A percentile compares a stretch with the other conserved stretches of the same genome.
These are phyloP conservation scores for Sebastes cheni DNA, from an alignment of 2,797 vertebrate genomes.

Conservation along the genomic window DNA sequence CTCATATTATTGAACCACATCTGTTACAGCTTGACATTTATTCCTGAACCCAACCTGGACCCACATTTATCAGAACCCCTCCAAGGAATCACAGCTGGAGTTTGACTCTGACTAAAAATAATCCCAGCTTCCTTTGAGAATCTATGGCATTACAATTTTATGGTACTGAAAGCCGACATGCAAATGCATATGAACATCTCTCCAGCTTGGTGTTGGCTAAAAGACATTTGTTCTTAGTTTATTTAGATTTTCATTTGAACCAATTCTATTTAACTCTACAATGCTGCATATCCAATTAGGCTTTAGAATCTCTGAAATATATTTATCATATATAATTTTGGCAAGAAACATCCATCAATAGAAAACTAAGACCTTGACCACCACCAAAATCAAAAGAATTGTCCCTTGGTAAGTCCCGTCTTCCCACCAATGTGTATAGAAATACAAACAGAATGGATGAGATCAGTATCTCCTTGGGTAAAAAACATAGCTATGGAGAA, in stretches of 20 bases:
- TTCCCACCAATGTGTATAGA: neutral
- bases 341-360: neutral
- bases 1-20: conserved; percentile 7
- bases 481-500: neutral
- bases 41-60: conserved; percentile 8
- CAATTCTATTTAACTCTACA: neutral
- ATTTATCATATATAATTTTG: neutral
- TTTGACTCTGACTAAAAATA: conserved; percentile 11
- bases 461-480: neutral
- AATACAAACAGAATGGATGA: neutral
- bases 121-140: neutral
- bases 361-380: neutral
- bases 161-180: neutral
- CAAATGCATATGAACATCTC: neutral
- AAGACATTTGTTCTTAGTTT: neutral
- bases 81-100: neutral
- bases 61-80: conserved; percentile 27
- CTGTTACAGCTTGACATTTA: conserved; percentile 24
- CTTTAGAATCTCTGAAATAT: neutral
- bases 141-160: neutral
- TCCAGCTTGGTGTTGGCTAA: neutral
- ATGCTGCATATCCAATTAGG: neutral
- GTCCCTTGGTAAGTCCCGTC: neutral
- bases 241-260: neutral
- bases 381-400: neutral